Evolutionary conservation across 2,797 vertebrate species (phyloP), one percentile per base, ranked within the genome.

Genomic region (Anguilla obscura): DNA sequence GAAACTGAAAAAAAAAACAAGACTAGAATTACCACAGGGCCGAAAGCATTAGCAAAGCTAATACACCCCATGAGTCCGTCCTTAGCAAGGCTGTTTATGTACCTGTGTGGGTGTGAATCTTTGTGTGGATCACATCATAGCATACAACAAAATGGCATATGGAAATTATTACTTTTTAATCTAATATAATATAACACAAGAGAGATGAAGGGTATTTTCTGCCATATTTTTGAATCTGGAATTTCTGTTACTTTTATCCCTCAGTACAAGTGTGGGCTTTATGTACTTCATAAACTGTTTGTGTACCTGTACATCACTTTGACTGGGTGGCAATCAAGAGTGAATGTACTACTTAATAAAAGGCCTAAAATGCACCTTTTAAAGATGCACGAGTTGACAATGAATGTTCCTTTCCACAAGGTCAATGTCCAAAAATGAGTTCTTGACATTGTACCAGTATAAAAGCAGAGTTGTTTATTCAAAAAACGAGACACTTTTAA

Each of bases 1-100:
- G 98, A 97, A 90, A 96, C 98, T 99, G 89, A 3, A 94, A 91
- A 91, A 86, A 86, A 85, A 83, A 4, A 86, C 33, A 76, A 80
- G 33, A 1, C 21, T 12, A 58, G 10, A 58, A 60, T 88, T 85
- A 74, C 36, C 16, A 27, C 85, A 45, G 40, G 50, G 85, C n/a
- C n/a, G 27, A 12, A 16, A 30, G 3, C 16, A 58, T 85, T 87
- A 90, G 86, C 85, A 63, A 89, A 36, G 3, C 14, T 18, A 79
- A 40, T 33, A 74, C 69, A 4, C 33, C 74, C 16, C 74, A 16
- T 36, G 58, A 16, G 16, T 60, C 21, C 16, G 21, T 24, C 58
- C 18, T 66, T n/a, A 9, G 6, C 63, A 79, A 36, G 71, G 3
- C 71, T 74, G n/a, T 71, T n/a, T 30, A 74, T 36, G 14, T 12